Evolutionary conservation across 2,888 invertebrate species (phyloP).

Genomic region (Leptinotarsa tumamoca): DNA sequence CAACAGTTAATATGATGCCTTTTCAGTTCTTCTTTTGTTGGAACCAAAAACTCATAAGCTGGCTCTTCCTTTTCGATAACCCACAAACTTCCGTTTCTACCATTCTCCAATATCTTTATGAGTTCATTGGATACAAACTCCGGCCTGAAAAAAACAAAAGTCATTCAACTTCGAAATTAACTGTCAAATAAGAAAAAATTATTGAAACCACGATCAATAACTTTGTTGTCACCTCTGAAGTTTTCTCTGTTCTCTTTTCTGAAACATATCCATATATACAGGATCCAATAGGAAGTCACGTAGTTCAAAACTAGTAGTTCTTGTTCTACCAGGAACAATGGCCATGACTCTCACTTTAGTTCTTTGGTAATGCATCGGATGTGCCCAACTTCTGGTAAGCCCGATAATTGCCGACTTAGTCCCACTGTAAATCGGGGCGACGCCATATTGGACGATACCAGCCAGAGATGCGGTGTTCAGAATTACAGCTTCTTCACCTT

Average conservation of each 20-base stretch:
- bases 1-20: not conserved
- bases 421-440: slow-evolving; percentile 23
- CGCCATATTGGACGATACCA: slow-evolving; percentile 18
- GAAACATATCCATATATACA: not conserved
- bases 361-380: slow-evolving; percentile 13
- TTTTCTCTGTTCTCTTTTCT: slow-evolving; percentile 1
- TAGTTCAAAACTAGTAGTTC: slow-evolving; percentile 1
- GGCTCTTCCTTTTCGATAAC: slow-evolving; percentile 16
- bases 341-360: slow-evolving; percentile 16
- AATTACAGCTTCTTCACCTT: slow-evolving; percentile 62
- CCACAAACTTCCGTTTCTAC: slow-evolving; percentile 18
- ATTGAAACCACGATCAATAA: too few relatives aligned
- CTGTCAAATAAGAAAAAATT: not conserved
- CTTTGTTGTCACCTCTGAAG: not conserved
- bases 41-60: slow-evolving; percentile 7
- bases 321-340: slow-evolving; percentile 9
- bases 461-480: slow-evolving; percentile 24
- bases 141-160: not conserved
- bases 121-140: slow-evolving; percentile 11
- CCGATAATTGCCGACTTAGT: slow-evolving; percentile 23
- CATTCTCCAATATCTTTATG: slow-evolving; percentile 11
- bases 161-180: not conserved
- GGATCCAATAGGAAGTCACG: not conserved
- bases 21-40: slow-evolving; percentile 9
- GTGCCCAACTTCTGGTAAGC: slow-evolving; percentile 9